phyloP scores from a whole-genome alignment of 2,888 invertebrate genomes.

The Eueremaeus valkanovi region DNA sequence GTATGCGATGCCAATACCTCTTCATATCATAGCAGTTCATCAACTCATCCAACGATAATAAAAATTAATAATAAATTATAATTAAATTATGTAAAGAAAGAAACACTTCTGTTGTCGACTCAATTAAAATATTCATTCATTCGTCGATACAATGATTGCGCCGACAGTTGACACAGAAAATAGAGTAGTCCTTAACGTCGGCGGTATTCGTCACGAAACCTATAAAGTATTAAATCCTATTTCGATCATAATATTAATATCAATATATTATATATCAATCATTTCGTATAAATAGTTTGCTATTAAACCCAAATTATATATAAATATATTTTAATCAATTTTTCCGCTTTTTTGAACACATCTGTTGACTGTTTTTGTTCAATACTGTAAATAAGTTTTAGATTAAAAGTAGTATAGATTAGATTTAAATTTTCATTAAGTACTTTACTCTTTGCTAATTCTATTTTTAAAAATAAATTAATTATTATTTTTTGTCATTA shows the following conservation, averaged over 20 bases:
- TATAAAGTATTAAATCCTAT: conserved; percentile 57
- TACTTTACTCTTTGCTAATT: too few relatives aligned
- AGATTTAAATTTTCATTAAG: too few relatives aligned
- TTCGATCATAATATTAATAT: not conserved
- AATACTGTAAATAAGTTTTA: too few relatives aligned
- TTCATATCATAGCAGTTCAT: not conserved
- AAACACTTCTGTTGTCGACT: not conserved
- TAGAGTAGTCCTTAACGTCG: conserved; percentile 87
- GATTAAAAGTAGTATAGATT: too few relatives aligned
- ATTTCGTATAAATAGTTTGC: too few relatives aligned
- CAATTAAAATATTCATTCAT: not conserved
- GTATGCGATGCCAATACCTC: not conserved
- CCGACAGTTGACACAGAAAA: conserved; percentile 70
- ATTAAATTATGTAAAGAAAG: not conserved
- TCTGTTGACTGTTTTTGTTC: too few relatives aligned
- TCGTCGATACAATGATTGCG: not conserved
- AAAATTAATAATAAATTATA: not conserved
- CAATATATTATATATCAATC: too few relatives aligned
- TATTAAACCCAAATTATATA: too few relatives aligned
- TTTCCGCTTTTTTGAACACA: too few relatives aligned
- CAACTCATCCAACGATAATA: not conserved
- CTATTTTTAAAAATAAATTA: too few relatives aligned
- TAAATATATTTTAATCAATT: too few relatives aligned
- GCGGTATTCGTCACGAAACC: conserved; percentile 78
- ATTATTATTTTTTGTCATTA: too few relatives aligned